These are phyloP conservation scores for Monopterus albus DNA, from an alignment of 2,113 vertebrate species.

Conservation along the genomic window DNA sequence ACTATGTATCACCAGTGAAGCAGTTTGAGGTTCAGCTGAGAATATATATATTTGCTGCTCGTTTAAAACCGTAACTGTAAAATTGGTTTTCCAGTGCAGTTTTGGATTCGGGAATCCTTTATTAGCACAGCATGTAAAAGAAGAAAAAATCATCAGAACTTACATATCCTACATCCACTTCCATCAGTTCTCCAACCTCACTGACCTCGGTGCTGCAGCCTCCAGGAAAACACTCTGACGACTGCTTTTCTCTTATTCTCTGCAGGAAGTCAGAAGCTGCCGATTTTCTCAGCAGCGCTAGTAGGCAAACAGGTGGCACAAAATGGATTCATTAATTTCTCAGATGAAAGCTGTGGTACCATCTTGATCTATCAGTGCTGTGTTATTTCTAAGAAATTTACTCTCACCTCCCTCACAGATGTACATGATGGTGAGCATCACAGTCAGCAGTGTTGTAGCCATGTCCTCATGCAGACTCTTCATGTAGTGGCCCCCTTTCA, in stretches of 20 bases:
- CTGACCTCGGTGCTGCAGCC: slow-evolving; percentile 73
- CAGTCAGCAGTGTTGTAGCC: slow-evolving; percentile 61
- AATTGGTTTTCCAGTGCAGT: neutral
- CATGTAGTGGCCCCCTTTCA: slow-evolving; percentile 9
- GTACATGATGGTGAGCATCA: slow-evolving; percentile 62
- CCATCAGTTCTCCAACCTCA: slow-evolving; percentile 67
- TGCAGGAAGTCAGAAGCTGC: slow-evolving; percentile 70
- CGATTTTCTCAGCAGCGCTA: slow-evolving; percentile 74
- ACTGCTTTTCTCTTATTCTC: slow-evolving; percentile 59
- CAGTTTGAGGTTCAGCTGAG: neutral
- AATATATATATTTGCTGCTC: neutral
- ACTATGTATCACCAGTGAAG: neutral
- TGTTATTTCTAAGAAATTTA: neutral
- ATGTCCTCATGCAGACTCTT: slow-evolving; percentile 59
- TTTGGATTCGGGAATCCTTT: too few relatives aligned
- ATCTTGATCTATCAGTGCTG: neutral
- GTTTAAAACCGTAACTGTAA: neutral
- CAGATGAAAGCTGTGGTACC: neutral
- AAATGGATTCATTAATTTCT: neutral
- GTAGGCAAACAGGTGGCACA: slow-evolving; percentile 19
- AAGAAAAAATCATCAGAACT: slow-evolving; percentile 56
- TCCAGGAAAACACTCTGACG: slow-evolving; percentile 64
- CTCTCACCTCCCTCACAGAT: slow-evolving; percentile 76
- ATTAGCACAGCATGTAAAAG: neutral
- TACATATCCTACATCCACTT: slow-evolving; percentile 64